Evolutionary conservation across 2,797 vertebrate genomes (phyloP).

Genomic region (Microctenopoma stevenorrisi): DNA sequence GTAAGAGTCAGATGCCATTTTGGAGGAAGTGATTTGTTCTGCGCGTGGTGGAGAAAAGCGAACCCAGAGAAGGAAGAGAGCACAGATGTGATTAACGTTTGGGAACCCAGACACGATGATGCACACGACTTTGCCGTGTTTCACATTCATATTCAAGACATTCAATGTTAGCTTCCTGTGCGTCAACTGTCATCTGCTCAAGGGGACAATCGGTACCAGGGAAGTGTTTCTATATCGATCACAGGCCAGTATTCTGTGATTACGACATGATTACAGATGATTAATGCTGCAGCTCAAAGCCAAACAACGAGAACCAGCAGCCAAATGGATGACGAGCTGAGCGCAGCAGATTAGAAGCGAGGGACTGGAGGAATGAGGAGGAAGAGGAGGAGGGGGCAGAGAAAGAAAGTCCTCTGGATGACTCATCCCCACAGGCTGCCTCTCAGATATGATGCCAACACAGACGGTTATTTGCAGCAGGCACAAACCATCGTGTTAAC

Average conservation of each 20-base stretch:
- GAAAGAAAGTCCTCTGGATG: constrained; percentile 59
- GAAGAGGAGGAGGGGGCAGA: constrained; percentile 8
- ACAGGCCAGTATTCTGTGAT: constrained; percentile 10
- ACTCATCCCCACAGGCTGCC: constrained; percentile 68
- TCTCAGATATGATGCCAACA: constrained; percentile 62
- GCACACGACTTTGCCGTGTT: neutral
- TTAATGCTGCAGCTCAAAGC: constrained; percentile 19
- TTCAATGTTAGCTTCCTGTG: neutral
- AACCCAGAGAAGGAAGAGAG: neutral
- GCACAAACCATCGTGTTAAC: constrained; percentile 23
- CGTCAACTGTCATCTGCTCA: constrained; percentile 3
- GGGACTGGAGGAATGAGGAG: constrained; percentile 40
- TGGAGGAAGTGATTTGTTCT: no score
- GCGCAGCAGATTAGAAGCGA: constrained; percentile 50
- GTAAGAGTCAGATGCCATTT: no score
- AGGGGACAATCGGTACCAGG: neutral
- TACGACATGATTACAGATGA: constrained; percentile 11
- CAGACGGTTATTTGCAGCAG: constrained; percentile 52
- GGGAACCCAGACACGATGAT: neutral
- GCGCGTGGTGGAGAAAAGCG: no score
- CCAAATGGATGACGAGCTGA: constrained; percentile 24
- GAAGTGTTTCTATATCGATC: constrained; percentile 16
- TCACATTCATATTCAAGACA: neutral
- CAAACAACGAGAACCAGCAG: constrained; percentile 2
- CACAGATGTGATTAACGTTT: neutral